These are phyloP conservation scores for Anthoscopus minutus DNA, from an alignment of 2,113 vertebrate genomes.

Conservation along the genomic window DNA sequence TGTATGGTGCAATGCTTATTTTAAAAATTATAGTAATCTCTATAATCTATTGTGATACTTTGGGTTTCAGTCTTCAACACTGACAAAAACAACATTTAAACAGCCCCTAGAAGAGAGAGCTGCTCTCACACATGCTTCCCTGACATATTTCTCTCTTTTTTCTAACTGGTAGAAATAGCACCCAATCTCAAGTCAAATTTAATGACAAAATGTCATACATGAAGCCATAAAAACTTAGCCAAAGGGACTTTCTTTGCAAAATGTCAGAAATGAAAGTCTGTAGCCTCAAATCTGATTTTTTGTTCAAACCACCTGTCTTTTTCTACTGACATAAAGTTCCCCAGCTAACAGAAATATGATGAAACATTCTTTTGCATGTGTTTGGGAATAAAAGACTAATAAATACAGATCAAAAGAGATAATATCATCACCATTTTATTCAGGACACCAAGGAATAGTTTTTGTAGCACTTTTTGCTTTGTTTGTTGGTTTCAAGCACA, in stretches of 20 bases:
- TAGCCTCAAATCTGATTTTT: conserved; percentile 22
- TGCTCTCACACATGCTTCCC: background rate
- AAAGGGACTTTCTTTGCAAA: conserved; percentile 9
- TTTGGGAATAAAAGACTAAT: background rate
- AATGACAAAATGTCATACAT: conserved; percentile 51
- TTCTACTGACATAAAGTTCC: conserved; percentile 6
- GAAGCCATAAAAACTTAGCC: conserved; percentile 22
- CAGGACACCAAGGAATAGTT: background rate
- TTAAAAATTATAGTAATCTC: background rate
- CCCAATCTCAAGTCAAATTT: conserved; percentile 20
- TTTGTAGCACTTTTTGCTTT: background rate
- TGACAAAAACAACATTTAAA: background rate
- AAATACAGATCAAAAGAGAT: background rate
- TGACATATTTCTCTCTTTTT: background rate
- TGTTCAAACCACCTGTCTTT: background rate
- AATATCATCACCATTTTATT: background rate
- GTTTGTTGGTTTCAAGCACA: background rate
- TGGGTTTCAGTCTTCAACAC: background rate
- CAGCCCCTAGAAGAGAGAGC: background rate
- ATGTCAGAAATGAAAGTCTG: conserved; percentile 39
- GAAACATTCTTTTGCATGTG: background rate
- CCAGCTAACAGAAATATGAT: background rate
- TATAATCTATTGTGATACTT: background rate
- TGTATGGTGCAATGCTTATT: background rate
- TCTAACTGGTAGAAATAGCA: background rate